Evolutionary conservation across 1,140 invertebrate genomes (phyloP).

Genomic region (Leptinotarsa texana): DNA sequence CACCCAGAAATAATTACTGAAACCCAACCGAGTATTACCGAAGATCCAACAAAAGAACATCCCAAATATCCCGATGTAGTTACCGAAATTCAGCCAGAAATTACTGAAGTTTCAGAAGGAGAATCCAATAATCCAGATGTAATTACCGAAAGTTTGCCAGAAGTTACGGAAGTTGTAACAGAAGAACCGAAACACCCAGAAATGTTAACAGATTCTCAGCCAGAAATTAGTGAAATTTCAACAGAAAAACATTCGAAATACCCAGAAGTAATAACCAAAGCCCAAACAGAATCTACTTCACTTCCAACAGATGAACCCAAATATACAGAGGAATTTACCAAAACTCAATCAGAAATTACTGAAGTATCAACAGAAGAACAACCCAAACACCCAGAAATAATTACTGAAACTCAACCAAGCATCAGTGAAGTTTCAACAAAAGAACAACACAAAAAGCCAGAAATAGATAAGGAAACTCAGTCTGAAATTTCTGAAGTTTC

Average conservation of each 20-base stretch:
- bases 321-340: neutral
- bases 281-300: neutral
- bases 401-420: slow-evolving; percentile 7
- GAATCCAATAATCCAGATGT: neutral
- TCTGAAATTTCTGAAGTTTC: slow-evolving; percentile 29
- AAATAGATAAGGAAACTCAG: slow-evolving; percentile 3
- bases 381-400: slow-evolving; percentile 29
- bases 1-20: neutral
- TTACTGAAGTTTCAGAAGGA: neutral
- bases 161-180: neutral
- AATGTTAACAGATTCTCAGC: too few relatives aligned
- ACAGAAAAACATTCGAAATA: neutral
- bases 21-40: slow-evolving; percentile 5
- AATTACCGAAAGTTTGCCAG: neutral
- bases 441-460: neutral
- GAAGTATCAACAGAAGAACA: slow-evolving; percentile 15
- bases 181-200: neutral
- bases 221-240: neutral
- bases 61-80: slow-evolving; percentile 14
- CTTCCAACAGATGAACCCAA: too few relatives aligned
- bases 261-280: neutral
- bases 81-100: neutral
- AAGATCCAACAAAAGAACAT: slow-evolving; percentile 33
- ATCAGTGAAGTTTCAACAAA: slow-evolving; percentile 24
- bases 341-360: slow-evolving; percentile 29